Percentiles rank a stretch among this genome's conserved stretches.
Evolutionary conservation across 2,797 vertebrate species (phyloP).

Genomic region (Nannoperca australis): DNA sequence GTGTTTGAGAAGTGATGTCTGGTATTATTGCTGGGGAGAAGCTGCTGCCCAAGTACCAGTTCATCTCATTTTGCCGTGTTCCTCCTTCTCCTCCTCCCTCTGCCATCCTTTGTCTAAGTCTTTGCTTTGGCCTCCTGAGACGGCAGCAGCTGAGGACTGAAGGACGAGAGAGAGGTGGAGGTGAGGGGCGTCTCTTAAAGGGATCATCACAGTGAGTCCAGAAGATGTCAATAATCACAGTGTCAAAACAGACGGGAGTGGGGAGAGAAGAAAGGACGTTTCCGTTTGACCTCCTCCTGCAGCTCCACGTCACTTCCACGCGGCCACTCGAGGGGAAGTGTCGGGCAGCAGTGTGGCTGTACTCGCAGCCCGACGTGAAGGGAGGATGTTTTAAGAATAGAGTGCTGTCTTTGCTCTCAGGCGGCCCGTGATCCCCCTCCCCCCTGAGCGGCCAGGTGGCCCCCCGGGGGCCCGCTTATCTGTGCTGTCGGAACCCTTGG

Average conservation of each 20-base stretch:
- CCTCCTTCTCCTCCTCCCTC: constrained; percentile 40
- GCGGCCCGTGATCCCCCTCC: constrained; percentile 42
- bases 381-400: constrained; percentile 49
- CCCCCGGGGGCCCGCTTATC: constrained; percentile 85
- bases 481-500: constrained; percentile 96
- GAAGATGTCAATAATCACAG: constrained; percentile 86
- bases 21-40: constrained; percentile 85
- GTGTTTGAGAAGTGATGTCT: constrained; percentile 61
- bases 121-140: constrained; percentile 54
- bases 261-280: constrained; percentile 56
- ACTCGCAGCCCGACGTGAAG: constrained; percentile 58
- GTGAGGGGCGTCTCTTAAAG: constrained; percentile 79
- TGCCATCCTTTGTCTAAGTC: constrained; percentile 56
- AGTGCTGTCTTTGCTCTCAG: constrained; percentile 51
- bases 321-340: constrained; percentile 40
- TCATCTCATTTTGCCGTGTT: constrained; percentile 57
- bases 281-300: constrained; percentile 55
- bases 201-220: constrained; percentile 92
- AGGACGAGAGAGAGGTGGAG: constrained; percentile 83
- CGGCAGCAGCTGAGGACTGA: constrained; percentile 78
- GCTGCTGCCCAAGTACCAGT: constrained; percentile 69
- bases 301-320: constrained; percentile 53
- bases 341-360: constrained; percentile 32
- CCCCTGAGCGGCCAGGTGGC: constrained; percentile 40
- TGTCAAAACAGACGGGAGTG: constrained; percentile 73